phyloP scores from a whole-genome alignment of 2,888 invertebrate genomes.

The Troides aeacus region DNA sequence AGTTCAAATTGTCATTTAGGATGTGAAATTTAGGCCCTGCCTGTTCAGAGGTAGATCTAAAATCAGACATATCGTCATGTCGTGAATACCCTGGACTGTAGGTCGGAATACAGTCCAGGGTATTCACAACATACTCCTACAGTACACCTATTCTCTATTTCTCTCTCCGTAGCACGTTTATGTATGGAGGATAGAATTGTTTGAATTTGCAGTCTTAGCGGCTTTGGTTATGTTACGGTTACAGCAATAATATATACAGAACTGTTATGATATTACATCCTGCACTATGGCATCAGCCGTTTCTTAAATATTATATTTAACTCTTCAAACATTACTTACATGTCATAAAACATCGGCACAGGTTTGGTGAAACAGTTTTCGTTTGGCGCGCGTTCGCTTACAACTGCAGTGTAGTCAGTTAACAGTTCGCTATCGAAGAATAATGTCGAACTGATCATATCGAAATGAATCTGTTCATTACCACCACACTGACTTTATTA shows the following conservation, averaged over 20 bases:
- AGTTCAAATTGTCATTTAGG: too few species aligned
- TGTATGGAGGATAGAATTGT: too few species aligned
- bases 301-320: constrained; percentile 1
- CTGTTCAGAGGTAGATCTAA: too few species aligned
- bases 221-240: too few species aligned
- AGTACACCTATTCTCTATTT: too few species aligned
- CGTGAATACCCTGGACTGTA: too few species aligned
- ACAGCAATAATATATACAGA: background rate
- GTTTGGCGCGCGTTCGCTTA: background rate
- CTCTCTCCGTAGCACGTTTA: too few species aligned
- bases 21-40: too few species aligned
- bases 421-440: background rate
- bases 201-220: too few species aligned
- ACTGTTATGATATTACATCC: constrained; percentile 1
- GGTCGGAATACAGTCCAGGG: too few species aligned
- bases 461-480: constrained; percentile 9
- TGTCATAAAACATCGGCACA: constrained; percentile 4
- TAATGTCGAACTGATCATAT: background rate
- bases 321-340: constrained; percentile 11
- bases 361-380: constrained; percentile 6
- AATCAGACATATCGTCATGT: too few species aligned
- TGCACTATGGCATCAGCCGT: background rate
- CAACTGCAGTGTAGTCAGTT: background rate
- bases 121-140: too few species aligned
- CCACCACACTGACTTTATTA: background rate